Conservation (phyloP, 2,797 vertebrate species). For the Pempheris klunzingeri region DNA sequence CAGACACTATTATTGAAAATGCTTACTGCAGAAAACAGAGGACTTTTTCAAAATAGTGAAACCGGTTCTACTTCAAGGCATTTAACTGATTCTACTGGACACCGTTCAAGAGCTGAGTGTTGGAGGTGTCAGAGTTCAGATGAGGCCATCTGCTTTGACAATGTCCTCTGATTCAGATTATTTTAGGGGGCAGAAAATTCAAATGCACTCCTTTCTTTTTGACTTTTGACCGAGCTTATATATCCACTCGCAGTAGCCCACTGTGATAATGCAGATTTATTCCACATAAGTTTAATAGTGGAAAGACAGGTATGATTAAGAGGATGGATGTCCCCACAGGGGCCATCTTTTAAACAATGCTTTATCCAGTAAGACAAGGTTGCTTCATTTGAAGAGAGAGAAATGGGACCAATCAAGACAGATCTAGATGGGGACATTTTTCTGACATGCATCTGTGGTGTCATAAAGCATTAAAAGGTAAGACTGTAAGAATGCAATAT, state of each 20-base stretch:
- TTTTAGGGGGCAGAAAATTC: slow-evolving; percentile 16
- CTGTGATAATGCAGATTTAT: slow-evolving; percentile 25
- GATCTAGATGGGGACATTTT: slow-evolving; percentile 30
- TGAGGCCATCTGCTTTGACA: slow-evolving; percentile 31
- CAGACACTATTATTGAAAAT: slow-evolving; percentile 7
- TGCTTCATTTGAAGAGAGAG: slow-evolving; percentile 30
- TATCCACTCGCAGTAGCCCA: slow-evolving; percentile 3
- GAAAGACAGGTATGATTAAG: slow-evolving; percentile 49
- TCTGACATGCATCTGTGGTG: slow-evolving; percentile 18
- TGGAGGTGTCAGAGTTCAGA: slow-evolving; percentile 16
- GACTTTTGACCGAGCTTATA: slow-evolving; percentile 33
- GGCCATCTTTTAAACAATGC: slow-evolving; percentile 34
- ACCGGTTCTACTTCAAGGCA: background rate
- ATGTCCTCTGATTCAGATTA: slow-evolving; percentile 5
- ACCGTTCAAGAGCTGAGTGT: slow-evolving; percentile 3
- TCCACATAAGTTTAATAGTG: slow-evolving; percentile 39
- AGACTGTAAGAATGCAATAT: background rate
- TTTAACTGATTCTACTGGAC: slow-evolving; percentile 21
- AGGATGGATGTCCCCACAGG: slow-evolving; percentile 26
- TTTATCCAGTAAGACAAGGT: slow-evolving; percentile 26
- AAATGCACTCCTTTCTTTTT: slow-evolving; percentile 19
- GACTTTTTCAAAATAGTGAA: slow-evolving; percentile 7
- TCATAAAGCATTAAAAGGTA: background rate
- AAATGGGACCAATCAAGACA: slow-evolving; percentile 32
- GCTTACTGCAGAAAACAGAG: slow-evolving; percentile 8